Evolutionary conservation across 2,113 vertebrate species (phyloP).

Genomic region (Misgurnus mizolepis): DNA sequence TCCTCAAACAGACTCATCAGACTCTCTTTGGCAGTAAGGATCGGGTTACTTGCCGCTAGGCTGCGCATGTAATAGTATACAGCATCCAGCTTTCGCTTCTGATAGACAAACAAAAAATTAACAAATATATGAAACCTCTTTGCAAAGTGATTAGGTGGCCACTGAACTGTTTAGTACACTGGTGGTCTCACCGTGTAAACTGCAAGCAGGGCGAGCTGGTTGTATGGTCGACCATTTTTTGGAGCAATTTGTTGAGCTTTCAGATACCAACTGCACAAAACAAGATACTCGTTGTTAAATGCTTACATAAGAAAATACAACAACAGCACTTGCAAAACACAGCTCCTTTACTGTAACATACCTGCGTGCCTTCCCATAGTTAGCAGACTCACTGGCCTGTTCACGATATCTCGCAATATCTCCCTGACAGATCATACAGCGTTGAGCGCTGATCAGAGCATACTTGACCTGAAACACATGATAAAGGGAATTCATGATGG

Average conservation of each 20-base stretch:
- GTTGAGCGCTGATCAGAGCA: constrained; percentile 95
- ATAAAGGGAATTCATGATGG: constrained; percentile 1
- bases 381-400: constrained; percentile 92
- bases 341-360: constrained; percentile 56
- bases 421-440: constrained; percentile 97
- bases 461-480: constrained; percentile 88
- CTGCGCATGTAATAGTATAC: constrained; percentile 99
- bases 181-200: constrained; percentile 89
- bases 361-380: constrained; percentile 98
- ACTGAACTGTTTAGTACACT: background rate
- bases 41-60: constrained; percentile 96
- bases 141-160: background rate
- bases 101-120: constrained; percentile 53
- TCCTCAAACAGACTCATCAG: constrained; percentile 98
- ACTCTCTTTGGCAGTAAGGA: constrained; percentile 97
- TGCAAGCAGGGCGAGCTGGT: constrained; percentile 93
- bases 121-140: too few relatives aligned
- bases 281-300: background rate
- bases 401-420: constrained; percentile 96
- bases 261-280: constrained; percentile 89
- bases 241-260: constrained; percentile 98
- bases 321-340: background rate
- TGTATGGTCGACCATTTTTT: constrained; percentile 96
- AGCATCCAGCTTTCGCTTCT: constrained; percentile 97
- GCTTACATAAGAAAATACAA: background rate